A percentile compares a stretch with the other conserved stretches of the same genome.
Conservation (phyloP, 2,113 vertebrate genomes). For the Pluvialis apricaria region DNA sequence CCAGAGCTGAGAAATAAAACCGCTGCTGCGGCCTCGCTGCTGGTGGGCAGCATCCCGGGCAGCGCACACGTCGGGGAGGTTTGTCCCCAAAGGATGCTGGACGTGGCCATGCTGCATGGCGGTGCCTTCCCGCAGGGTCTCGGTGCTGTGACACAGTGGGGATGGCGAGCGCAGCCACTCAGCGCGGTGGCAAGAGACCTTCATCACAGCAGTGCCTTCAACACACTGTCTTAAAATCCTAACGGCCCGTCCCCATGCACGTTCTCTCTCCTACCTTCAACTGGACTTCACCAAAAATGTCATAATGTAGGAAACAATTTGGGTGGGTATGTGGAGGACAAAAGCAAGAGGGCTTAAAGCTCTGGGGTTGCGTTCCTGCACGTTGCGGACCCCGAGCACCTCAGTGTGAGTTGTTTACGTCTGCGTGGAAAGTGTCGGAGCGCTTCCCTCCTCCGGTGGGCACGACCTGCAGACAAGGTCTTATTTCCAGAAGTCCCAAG, state of each 20-base stretch:
- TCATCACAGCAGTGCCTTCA: constrained; percentile 62
- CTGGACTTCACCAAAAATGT: neutral
- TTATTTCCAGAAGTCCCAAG: neutral
- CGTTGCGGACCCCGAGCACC: fast-evolving
- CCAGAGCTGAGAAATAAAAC: neutral
- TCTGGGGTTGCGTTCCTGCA: neutral
- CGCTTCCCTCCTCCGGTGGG: no score
- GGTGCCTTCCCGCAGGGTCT: neutral
- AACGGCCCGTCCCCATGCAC: neutral
- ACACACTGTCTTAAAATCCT: constrained; percentile 59
- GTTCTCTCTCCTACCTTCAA: neutral
- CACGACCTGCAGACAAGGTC: no score
- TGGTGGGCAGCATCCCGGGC: neutral
- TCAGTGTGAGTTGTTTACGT: fast-evolving
- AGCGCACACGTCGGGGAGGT: neutral
- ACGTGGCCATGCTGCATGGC: fast-evolving
- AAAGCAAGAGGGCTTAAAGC: neutral
- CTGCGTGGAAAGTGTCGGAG: neutral
- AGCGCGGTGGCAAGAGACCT: neutral
- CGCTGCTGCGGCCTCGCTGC: neutral
- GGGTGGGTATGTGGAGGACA: neutral
- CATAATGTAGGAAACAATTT: fast-evolving
- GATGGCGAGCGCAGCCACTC: neutral
- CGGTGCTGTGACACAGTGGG: neutral
- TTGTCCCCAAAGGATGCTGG: neutral